Evolutionary conservation across 2,113 vertebrate species (phyloP), one percentile per base, ranked within the genome.

Genomic region (Hystrix brachyura): DNA sequence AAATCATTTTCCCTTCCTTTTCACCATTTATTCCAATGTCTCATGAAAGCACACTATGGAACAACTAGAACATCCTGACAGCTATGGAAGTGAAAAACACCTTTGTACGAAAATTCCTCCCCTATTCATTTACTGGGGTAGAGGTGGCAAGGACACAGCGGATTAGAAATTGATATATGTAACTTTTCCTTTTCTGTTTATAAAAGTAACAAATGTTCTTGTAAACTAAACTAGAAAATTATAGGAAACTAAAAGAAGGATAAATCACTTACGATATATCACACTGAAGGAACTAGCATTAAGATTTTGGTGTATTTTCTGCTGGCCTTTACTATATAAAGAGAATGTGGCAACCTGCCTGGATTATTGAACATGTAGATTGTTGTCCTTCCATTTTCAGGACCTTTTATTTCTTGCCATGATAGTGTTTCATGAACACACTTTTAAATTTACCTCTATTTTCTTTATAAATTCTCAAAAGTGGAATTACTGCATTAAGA

Each of bases 401-500:
- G 29, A 6, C 21, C 32, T n/a, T 48, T 4, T 6, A 2, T 34
- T 14, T 84, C 69, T 60, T 43, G 2, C 15, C 72, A 18, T 11
- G 27, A 69, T 80, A 81, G 11, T 91, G 53, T 83, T 95, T 94
- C 27, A 38, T 86, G 46, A 91, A 76, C 14, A 86, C 65, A 71
- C 71, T 87, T 86, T 78, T 53, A 88, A 27, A 79, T 72, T 94
- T 91, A 32, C 21, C 25, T 76, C 57, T 86, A 86, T 76, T 78
- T 96, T 96, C 62, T 74, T 87, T 64, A 78, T 74, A 82, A 95
- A 86, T 43, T 87, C 27, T 86, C 38, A n/a, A 65, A 95, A 72
- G 80, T 89, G 19, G 51, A 86, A 81, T 76, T 88, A 90, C 6
- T 88, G 38, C 29, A 38, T 85, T 91, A 96, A 87, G 3, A 5